Evolutionary conservation across 2,888 invertebrate species (phyloP), one percentile per base, ranked within the genome.

Genomic region (Lithosia quadra): DNA sequence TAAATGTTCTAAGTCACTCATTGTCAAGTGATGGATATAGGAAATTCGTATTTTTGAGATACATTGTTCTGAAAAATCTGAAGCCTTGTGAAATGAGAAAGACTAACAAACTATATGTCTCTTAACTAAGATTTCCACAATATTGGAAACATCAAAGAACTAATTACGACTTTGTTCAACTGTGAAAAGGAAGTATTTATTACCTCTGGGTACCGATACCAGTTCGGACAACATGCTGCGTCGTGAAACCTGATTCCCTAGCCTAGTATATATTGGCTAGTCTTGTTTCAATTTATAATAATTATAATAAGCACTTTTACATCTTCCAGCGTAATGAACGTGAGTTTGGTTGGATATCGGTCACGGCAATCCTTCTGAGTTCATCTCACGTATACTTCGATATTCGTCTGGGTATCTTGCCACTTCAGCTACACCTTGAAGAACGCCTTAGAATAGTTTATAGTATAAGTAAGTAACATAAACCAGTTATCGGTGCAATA

Each of bases 31-130:
- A 84, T 77, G 83, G 86, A 85, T 86, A 77, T 77, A 69, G 74
- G 71, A 85, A 85, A 86, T 82, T 83, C 71, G 77, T 85, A 79
- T 81, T 71, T 79, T 73, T 72, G 80, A 87, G 82, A 88, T 87
- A 86, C 86, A 89, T 90, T 91, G 91, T 90, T 82, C 87, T 77
- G 76, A 72, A 88, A 83, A 86, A 88, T 89, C 89, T 18, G 8
- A 43, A 18, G 18, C 49, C 18, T 79, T 66, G 64, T 72, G 81
- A 83, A 92, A 92, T 91, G 91, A 91, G 91, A 92, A 80, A 74
- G 71, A 77, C 73, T 81, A 69, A 76, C 76, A 81, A 82, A 83
- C 85, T 83, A 76, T 79, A 1, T 71, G 62, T 71, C 68, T 69
- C 60, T 56, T 34, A 39, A 24, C 24, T 53, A 59, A 4, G 18